These are phyloP conservation scores for Caenorhabditis macrosperma DNA, from an alignment of 2,888 invertebrate species.

Conservation along the genomic window DNA sequence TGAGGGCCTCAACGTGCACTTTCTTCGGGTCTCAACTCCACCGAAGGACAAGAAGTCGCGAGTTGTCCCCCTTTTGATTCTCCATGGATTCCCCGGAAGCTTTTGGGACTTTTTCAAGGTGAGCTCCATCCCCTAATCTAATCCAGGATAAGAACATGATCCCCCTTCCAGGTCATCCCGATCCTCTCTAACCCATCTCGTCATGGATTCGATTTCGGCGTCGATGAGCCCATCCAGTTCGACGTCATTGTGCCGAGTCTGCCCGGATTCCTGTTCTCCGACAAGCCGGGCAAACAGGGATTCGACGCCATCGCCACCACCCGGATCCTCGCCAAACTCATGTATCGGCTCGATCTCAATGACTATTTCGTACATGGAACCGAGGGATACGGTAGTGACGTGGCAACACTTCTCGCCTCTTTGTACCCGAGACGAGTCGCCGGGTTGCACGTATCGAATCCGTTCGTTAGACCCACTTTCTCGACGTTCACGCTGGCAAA, in stretches of 20 bases:
- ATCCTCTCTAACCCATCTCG: constrained; percentile 71
- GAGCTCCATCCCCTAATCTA: background rate
- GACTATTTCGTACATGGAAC: constrained; percentile 69
- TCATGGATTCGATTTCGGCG: constrained; percentile 74
- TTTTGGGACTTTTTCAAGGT: constrained; percentile 76
- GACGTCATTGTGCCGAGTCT: constrained; percentile 73
- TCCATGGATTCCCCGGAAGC: constrained; percentile 72
- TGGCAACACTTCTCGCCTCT: constrained; percentile 63
- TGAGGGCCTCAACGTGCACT: constrained; percentile 70
- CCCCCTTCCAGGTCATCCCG: constrained; percentile 63
- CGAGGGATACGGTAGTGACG: constrained; percentile 66
- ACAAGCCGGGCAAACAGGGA: constrained; percentile 56
- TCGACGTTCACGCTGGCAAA: constrained; percentile 42
- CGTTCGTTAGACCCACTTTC: constrained; percentile 59
- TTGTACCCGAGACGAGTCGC: constrained; percentile 51
- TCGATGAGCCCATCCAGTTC: constrained; percentile 64
- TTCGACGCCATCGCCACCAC: constrained; percentile 61
- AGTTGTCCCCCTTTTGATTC: constrained; percentile 66
- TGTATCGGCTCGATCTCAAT: constrained; percentile 62
- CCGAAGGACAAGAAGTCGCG: constrained; percentile 48
- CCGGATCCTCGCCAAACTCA: constrained; percentile 64
- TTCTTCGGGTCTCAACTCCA: constrained; percentile 63
- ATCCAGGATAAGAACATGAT: background rate
- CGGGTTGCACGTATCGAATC: constrained; percentile 69
- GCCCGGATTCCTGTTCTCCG: constrained; percentile 72